Evolutionary conservation across 2,888 invertebrate species (phyloP), one percentile per base, ranked within the genome.

Genomic region (Belgica antarctica): DNA sequence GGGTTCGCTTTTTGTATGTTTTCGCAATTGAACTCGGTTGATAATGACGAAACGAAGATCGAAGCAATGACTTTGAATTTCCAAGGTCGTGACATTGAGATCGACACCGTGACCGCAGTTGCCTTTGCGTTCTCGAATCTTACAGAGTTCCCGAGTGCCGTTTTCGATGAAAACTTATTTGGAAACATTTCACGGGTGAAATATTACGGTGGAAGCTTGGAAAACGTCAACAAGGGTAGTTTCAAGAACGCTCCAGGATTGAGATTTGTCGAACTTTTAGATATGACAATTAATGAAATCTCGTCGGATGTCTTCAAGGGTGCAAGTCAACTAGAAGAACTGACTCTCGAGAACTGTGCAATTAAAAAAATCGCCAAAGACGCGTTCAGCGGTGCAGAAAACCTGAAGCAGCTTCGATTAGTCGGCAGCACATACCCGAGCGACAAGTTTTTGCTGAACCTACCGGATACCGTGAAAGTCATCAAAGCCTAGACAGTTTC

Each of bases 61-160:
- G 47, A 65, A 7, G 65, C 28, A 1, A 27, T 7, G 36, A 19
- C 25, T 1, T 17, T 27, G 12, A 46, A 7, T 1, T 65, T 65
- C n/a, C 65, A 65, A 65, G 65, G 65, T 17, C 65, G 28, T 12
- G 15, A 27, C 3, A 28, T 47, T 1, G 27, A 65, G 47, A 47
- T 25, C 8, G 17, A 25, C n/a, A 17, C 3, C 27, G 28, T 65
- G 0, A 65, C 65, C 1, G 65, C 65, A 8, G 17, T 65, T 47
- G 10, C n/a, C 7, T 17, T 65, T 24, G 46, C 46, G 1, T 46
- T 19, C 1, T 46, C 46, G 15, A 19, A 65, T 5, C 28, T 65
- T 3, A 28, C 46, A 1, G 8, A 7, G 4, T 27, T 65, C 19
- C 65, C 65, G 19, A 46, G 10, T 24, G 10, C 19, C 8, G 24